Evolutionary conservation across 1,140 invertebrate species (phyloP).

Genomic region (Trissolcus basalis): DNA sequence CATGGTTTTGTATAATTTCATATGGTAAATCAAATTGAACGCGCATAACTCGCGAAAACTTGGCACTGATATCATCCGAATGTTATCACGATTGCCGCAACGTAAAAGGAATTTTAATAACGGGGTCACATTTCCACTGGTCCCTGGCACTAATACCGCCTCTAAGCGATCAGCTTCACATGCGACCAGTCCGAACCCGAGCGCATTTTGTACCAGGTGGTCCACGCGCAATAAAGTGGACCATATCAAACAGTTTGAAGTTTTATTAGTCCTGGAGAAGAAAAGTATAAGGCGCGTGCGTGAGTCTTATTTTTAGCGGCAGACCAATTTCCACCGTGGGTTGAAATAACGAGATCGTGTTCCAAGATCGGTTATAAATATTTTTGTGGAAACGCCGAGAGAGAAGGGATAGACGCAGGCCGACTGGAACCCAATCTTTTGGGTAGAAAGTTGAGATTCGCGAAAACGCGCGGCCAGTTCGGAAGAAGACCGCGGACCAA

Average conservation of each 20-base stretch:
- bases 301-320: slow-evolving; percentile 63
- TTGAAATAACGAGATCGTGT: slow-evolving; percentile 53
- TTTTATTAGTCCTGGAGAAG: slow-evolving; percentile 54
- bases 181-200: slow-evolving; percentile 11
- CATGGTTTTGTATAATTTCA: not conserved
- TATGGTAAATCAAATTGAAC: not conserved
- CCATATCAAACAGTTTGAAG: slow-evolving; percentile 15
- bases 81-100: slow-evolving; percentile 46
- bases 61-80: slow-evolving; percentile 32
- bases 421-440: slow-evolving; percentile 53
- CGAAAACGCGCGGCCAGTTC: slow-evolving; percentile 65
- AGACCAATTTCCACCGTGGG: slow-evolving; percentile 39
- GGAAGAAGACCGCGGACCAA: slow-evolving; percentile 60
- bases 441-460: slow-evolving; percentile 71
- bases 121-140: slow-evolving; percentile 56
- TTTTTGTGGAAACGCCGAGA: slow-evolving; percentile 66
- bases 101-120: slow-evolving; percentile 54
- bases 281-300: slow-evolving; percentile 40
- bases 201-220: slow-evolving; percentile 2
- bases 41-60: not conserved
- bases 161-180: slow-evolving; percentile 3
- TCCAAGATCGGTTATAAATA: slow-evolving; percentile 74
- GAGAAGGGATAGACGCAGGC: slow-evolving; percentile 51
- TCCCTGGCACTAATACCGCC: slow-evolving; percentile 54
- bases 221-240: not conserved